Evolutionary conservation across 2,113 vertebrate genomes (phyloP).

Genomic region (Pelobates fuscus): DNA sequence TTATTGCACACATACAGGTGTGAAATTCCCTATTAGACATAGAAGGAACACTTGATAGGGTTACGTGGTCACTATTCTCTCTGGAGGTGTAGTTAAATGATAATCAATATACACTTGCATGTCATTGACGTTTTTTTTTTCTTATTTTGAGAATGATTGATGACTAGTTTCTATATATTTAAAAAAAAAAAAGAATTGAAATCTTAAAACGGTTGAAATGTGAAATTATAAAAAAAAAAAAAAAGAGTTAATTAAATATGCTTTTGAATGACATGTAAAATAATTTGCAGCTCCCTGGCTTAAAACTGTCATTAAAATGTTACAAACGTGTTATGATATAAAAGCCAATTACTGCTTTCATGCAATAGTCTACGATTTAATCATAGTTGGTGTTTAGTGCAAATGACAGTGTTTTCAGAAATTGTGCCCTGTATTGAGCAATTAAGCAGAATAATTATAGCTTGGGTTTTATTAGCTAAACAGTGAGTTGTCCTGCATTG

Average conservation of each 20-base stretch:
- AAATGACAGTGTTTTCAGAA: too few relatives aligned
- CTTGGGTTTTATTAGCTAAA: too few relatives aligned
- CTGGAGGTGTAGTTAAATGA: conserved; percentile 25
- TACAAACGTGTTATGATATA: too few relatives aligned
- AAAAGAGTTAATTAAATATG: not conserved
- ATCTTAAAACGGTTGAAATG: conserved; percentile 18
- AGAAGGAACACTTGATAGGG: conserved; percentile 18
- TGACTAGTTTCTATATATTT: not conserved
- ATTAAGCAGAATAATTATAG: too few relatives aligned
- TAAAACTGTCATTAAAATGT: too few relatives aligned
- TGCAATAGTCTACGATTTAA: too few relatives aligned
- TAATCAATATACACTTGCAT: conserved; percentile 6
- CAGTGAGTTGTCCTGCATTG: too few relatives aligned
- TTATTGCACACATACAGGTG: conserved; percentile 34
- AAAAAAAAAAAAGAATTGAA: conserved; percentile 20
- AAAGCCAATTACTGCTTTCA: too few relatives aligned
- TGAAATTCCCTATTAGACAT: conserved; percentile 39
- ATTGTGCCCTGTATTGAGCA: too few relatives aligned
- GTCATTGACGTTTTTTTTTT: not conserved
- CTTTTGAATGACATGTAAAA: not conserved
- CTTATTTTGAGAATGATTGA: not conserved
- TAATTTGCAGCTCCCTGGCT: too few relatives aligned
- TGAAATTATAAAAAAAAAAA: too few relatives aligned
- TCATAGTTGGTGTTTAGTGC: too few relatives aligned
- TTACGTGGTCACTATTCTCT: conserved; percentile 20